Conservation (phyloP, 2,888 invertebrate species). For the Parnassius apollo region DNA sequence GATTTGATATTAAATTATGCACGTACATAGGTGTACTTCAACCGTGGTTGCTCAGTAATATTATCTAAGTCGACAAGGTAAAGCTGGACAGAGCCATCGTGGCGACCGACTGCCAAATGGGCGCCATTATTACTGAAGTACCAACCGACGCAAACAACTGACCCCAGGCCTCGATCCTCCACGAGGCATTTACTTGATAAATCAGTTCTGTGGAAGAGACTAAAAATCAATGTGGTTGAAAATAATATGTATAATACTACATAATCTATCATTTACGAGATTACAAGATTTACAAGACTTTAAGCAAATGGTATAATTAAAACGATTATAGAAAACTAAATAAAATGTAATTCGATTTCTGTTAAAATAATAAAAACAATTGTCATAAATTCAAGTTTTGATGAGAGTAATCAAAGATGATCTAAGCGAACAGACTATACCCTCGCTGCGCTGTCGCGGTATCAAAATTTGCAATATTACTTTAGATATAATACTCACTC, state of each 20-base stretch:
- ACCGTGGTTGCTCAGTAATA: slow-evolving; percentile 56
- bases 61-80: slow-evolving; percentile 75
- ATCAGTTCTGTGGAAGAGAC: slow-evolving; percentile 45
- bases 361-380: no score
- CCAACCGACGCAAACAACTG: slow-evolving; percentile 71
- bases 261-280: no score
- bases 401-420: no score
- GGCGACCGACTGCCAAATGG: slow-evolving; percentile 69
- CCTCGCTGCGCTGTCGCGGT: no score
- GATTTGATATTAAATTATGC: no score
- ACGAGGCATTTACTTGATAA: slow-evolving; percentile 62
- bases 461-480: no score
- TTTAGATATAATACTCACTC: slow-evolving; percentile 13
- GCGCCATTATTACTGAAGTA: slow-evolving; percentile 48
- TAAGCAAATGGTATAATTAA: no score
- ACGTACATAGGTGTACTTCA: slow-evolving; percentile 71
- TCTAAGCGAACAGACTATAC: no score
- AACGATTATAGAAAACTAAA: no score
- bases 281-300: no score
- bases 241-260: neutral
- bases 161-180: slow-evolving; percentile 66
- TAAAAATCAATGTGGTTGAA: slow-evolving; percentile 18
- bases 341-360: no score
- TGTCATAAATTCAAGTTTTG: no score
- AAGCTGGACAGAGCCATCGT: slow-evolving; percentile 73